A percentile compares a stretch with the other conserved stretches of the same genome.
phyloP scores from a whole-genome alignment of 1,140 invertebrate species.

The Nephila pilipes region DNA sequence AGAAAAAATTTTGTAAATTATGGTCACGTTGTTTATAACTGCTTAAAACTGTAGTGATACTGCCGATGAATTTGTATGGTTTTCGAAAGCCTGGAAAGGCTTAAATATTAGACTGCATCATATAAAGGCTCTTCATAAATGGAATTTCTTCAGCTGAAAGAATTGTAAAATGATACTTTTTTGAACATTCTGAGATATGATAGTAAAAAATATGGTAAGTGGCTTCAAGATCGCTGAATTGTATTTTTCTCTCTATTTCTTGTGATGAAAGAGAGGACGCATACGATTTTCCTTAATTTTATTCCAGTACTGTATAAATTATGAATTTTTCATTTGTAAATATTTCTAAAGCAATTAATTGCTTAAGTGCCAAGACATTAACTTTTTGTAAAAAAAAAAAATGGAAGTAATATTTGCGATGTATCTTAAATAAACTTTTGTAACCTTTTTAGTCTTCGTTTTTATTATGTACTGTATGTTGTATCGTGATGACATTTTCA shows the following conservation, averaged over 20 bases:
- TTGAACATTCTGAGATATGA: neutral
- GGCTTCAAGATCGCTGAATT: neutral
- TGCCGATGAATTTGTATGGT: neutral
- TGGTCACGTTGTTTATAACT: neutral
- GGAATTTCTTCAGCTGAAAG: neutral
- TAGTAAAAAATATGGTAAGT: neutral
- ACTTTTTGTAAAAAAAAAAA: conserved; percentile 39
- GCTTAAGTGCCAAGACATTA: conserved; percentile 57
- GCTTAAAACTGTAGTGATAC: neutral
- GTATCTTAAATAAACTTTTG: conserved; percentile 47
- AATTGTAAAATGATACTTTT: neutral
- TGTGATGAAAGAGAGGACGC: neutral
- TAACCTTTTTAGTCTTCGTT: neutral
- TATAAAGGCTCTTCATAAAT: neutral
- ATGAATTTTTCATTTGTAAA: conserved; percentile 52
- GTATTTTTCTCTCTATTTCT: neutral
- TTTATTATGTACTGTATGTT: neutral
- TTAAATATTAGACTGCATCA: neutral
- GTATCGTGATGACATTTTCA: no score
- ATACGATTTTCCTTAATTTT: neutral
- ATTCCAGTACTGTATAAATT: conserved; percentile 33
- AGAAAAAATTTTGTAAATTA: neutral
- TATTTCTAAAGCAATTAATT: conserved; percentile 55
- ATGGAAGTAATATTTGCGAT: conserved; percentile 1
- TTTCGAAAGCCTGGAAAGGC: neutral